Base-by-base conservation (phyloP, 2,113 vertebrate species). In the Syngnathus typhle region DNA sequence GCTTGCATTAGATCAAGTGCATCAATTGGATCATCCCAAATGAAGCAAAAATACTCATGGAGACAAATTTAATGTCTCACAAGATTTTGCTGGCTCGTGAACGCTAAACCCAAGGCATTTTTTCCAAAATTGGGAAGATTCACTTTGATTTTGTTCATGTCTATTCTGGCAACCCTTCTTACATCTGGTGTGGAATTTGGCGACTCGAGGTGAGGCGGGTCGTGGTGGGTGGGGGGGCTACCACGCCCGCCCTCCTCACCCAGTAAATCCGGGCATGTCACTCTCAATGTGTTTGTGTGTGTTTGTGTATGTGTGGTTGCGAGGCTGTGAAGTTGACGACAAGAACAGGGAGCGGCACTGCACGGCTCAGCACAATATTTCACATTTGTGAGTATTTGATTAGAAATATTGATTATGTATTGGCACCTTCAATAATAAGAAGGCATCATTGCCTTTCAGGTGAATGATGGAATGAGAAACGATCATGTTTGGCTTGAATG, bases 161-260 rank as follows among this genome's bases (percentile, higher is more conserved):
- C 11, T 38, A 38, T 60, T 55, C 52, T 68, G 79, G 76, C 75
- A 6, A 32, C 27, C 47, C n/a, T 61, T 60, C 62, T 41, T 80
- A 44, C 81, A 70, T 83, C 69, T 70, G 19, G 83, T 87, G 81
- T 85, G 86, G 84, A 89, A 85, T 87, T 84, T 88, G 82, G 82
- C 82, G 73, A 77, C 74, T 69, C 51, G 19, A 68, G 67, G 58
- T 71, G 44, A 41, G 82, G 82, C 82, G 75, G 76, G 72, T 68
- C 44, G n/a, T 67, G 65, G 58, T 68, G 19, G 19, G 49, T 1
- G 19, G 49, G 16, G 18, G 47, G 18, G 6, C 8, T n/a, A 19
- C 23, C 55, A 4, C 4, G 10, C 55, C 55, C 77, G 80, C 79
- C 82, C 78, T 76, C 73, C 78, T 64, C 65, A 73, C 19, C 63